phyloP scores from a whole-genome alignment of 2,888 invertebrate species.

The Nemapogon koenigi region DNA sequence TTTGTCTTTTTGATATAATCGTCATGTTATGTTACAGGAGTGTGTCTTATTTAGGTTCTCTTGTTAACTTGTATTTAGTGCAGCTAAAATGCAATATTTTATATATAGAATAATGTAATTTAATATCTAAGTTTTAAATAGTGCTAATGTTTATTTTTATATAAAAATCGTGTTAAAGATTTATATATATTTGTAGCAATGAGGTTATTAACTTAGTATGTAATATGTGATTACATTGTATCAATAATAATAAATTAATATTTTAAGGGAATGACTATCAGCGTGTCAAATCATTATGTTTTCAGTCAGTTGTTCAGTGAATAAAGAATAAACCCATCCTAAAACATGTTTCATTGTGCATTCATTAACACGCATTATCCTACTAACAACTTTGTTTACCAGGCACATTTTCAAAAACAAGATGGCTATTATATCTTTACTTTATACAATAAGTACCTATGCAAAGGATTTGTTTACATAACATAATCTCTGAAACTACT shows the following conservation, averaged over 20 bases:
- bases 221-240: constrained; percentile 19
- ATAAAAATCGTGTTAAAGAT: constrained; percentile 58
- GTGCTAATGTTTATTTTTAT: constrained; percentile 65
- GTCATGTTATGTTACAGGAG: constrained; percentile 47
- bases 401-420: no score
- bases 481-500: no score
- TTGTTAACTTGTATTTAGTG: constrained; percentile 64
- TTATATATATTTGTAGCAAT: constrained; percentile 60
- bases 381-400: no score
- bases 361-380: no score
- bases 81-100: constrained; percentile 64
- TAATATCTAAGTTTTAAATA: constrained; percentile 57
- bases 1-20: constrained; percentile 55
- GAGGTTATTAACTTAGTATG: constrained; percentile 53
- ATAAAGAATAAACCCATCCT: no score
- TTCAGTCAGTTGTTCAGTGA: constrained; percentile 54
- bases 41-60: constrained; percentile 35
- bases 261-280: constrained; percentile 32
- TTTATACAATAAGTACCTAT: no score
- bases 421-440: no score
- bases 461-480: no score
- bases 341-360: no score
- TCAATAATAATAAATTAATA: constrained; percentile 17
- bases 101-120: constrained; percentile 59
- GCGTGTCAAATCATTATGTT: constrained; percentile 62